A percentile compares a stretch with the other conserved stretches of the same genome.
These are phyloP conservation scores for Acanthaster planci DNA, from an alignment of 35 echinoderm and acorn worm species.

Conservation along the genomic window DNA sequence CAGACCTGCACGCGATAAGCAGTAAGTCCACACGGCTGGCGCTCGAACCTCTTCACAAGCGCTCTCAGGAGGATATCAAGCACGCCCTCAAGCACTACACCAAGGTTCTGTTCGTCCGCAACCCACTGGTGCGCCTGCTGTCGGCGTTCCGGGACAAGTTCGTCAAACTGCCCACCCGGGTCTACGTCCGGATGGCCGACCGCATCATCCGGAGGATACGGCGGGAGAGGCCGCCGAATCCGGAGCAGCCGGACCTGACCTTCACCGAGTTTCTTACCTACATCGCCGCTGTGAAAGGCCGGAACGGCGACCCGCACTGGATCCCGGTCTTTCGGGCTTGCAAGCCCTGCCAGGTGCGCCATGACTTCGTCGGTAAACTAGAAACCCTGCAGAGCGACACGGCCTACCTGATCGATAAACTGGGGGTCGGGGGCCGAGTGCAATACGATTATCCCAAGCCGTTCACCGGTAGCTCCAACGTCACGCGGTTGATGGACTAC, in stretches of 20 bases:
- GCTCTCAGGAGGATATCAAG: background rate
- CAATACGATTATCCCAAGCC: background rate
- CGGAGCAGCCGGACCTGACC: background rate
- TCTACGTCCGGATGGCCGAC: background rate
- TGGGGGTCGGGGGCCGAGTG: background rate
- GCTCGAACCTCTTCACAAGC: background rate
- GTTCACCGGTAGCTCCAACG: background rate
- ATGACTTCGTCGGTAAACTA: slow-evolving; percentile 13
- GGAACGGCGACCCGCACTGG: background rate
- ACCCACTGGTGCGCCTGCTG: background rate
- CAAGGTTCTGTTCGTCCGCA: slow-evolving; percentile 2
- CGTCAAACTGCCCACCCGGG: slow-evolving; percentile 13
- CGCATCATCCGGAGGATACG: background rate
- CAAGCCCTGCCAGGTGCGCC: slow-evolving; percentile 1
- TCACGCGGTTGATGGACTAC: background rate
- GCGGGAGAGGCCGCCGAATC: background rate
- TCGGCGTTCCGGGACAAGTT: slow-evolving; percentile 5
- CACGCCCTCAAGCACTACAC: background rate
- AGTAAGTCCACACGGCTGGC: background rate
- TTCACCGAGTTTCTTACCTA: background rate
- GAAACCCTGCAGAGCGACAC: background rate
- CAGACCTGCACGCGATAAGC: background rate
- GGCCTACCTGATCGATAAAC: background rate
- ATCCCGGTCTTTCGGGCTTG: background rate
- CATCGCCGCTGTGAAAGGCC: background rate